Evolutionary conservation across 1,140 invertebrate species (phyloP).

Genomic region (Heliconius himera): DNA sequence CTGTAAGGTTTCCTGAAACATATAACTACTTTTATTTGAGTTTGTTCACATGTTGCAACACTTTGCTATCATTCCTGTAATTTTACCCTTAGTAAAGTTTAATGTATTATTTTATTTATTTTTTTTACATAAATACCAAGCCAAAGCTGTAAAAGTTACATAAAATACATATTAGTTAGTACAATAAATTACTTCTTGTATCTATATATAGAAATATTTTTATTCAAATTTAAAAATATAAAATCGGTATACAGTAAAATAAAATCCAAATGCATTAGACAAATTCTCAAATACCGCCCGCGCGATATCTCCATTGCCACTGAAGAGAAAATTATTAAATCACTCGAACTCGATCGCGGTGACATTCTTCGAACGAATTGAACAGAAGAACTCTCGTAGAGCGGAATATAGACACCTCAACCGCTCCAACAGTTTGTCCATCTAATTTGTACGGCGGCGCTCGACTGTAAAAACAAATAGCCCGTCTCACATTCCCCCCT

Average conservation of each 20-base stretch:
- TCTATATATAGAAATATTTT: background rate
- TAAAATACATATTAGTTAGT: too few relatives aligned
- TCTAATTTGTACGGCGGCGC: slow-evolving; percentile 79
- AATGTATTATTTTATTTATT: too few relatives aligned
- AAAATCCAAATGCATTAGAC: background rate
- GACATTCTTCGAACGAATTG: slow-evolving; percentile 65
- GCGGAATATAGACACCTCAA: slow-evolving; percentile 77
- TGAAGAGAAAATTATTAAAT: slow-evolving; percentile 72
- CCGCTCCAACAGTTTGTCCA: slow-evolving; percentile 79
- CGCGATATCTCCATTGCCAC: slow-evolving; percentile 48
- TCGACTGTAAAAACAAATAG: slow-evolving; percentile 80
- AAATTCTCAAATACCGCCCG: slow-evolving; percentile 1
- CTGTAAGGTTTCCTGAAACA: slow-evolving; percentile 72
- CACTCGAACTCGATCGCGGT: slow-evolving; percentile 62
- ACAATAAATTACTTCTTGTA: background rate
- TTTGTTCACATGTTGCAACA: slow-evolving; percentile 53
- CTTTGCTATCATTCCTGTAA: slow-evolving; percentile 29
- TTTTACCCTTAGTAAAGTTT: slow-evolving; percentile 16
- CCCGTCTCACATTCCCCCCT: slow-evolving; percentile 61
- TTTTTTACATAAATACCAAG: background rate
- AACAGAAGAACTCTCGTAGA: slow-evolving; percentile 72
- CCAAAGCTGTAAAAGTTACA: too few relatives aligned
- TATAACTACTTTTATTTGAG: slow-evolving; percentile 46
- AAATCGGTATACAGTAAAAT: background rate
- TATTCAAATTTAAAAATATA: background rate